These are phyloP conservation scores for Brachystomella parvula DNA, from an alignment of 1,140 invertebrate genomes.

Conservation along the genomic window DNA sequence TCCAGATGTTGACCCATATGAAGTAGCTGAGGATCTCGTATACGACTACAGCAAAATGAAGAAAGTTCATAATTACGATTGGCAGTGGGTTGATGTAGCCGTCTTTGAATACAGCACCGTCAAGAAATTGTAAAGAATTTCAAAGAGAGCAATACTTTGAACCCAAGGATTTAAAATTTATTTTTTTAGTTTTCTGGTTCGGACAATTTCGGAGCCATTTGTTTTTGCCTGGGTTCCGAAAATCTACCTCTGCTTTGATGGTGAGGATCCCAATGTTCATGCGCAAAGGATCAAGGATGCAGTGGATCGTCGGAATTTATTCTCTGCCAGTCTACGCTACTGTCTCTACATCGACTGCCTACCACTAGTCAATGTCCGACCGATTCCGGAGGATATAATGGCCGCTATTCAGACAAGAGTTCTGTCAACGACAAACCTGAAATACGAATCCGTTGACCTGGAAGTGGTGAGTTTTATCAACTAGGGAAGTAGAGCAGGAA, in stretches of 20 bases:
- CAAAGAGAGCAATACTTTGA: neutral
- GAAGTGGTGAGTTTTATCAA: neutral
- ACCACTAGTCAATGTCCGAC: slow-evolving; percentile 1
- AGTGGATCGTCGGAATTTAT: slow-evolving; percentile 19
- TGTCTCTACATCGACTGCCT: slow-evolving; percentile 32
- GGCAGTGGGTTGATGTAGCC: slow-evolving; percentile 31
- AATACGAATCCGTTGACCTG: neutral
- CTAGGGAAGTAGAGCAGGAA: neutral
- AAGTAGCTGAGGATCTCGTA: slow-evolving; percentile 24
- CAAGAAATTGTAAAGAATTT: slow-evolving; percentile 3
- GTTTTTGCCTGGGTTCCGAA: slow-evolving; percentile 30
- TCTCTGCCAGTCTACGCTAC: slow-evolving; percentile 26
- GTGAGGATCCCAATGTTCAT: slow-evolving; percentile 28
- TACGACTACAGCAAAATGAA: slow-evolving; percentile 35
- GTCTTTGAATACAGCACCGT: slow-evolving; percentile 24
- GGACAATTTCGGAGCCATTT: slow-evolving; percentile 18
- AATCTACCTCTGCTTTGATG: slow-evolving; percentile 29
- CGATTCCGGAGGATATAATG: slow-evolving; percentile 5
- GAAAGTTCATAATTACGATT: slow-evolving; percentile 30
- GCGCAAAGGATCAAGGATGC: slow-evolving; percentile 26
- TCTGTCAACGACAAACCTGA: neutral
- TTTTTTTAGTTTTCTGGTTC: slow-evolving; percentile 22
- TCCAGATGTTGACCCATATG: slow-evolving; percentile 31
- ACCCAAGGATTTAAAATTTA: neutral
- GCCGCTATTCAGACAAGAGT: neutral